These are phyloP conservation scores for Alauda arvensis DNA, from an alignment of 2,797 vertebrate species.

Conservation along the genomic window DNA sequence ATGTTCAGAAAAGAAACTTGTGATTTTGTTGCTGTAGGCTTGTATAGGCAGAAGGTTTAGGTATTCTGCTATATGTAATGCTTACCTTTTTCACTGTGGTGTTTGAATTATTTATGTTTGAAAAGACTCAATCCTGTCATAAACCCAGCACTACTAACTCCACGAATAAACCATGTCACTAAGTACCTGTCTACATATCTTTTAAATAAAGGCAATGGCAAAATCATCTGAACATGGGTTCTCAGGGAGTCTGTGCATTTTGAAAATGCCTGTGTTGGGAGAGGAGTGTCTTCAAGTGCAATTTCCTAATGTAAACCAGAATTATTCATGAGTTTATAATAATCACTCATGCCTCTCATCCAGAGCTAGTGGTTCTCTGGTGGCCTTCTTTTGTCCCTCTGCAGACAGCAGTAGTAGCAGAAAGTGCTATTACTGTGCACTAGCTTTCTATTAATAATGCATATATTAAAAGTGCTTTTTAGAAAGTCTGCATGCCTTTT, in stretches of 20 bases:
- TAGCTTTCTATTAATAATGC: slow-evolving; percentile 43
- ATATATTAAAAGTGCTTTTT: slow-evolving; percentile 15
- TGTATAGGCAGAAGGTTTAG: not conserved
- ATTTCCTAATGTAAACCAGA: not conserved
- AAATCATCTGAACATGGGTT: not conserved
- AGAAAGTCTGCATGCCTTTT: not conserved
- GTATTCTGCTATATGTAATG: not conserved
- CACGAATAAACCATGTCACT: not conserved
- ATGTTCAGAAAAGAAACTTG: not conserved
- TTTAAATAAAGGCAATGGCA: not conserved
- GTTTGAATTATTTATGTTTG: not conserved
- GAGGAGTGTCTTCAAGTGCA: not conserved
- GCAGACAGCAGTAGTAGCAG: not conserved
- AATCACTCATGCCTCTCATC: slow-evolving; percentile 7
- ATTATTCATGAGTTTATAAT: slow-evolving; percentile 44
- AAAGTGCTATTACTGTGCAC: slow-evolving; percentile 1
- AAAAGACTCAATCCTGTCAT: not conserved
- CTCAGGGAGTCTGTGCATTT: not conserved
- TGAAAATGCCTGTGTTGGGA: not conserved
- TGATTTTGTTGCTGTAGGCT: not conserved
- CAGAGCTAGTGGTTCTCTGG: not conserved
- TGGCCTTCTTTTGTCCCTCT: not conserved
- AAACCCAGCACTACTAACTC: not conserved
- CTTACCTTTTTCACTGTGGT: not conserved
- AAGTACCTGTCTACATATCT: fast-evolving